These are phyloP conservation scores for Abscondita cerata DNA, from an alignment of 2,888 invertebrate genomes.

Conservation along the genomic window DNA sequence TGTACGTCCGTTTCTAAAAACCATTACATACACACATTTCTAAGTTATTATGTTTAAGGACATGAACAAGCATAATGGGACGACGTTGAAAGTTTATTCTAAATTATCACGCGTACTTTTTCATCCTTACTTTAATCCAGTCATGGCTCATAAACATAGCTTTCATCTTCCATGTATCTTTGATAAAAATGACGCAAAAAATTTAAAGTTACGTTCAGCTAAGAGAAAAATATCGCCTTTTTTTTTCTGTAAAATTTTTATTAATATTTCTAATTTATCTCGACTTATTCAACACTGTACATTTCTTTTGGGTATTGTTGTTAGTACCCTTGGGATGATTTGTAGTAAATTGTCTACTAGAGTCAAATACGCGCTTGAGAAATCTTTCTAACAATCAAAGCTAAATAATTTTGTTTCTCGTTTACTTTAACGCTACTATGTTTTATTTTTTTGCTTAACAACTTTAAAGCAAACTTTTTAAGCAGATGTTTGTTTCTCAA, in stretches of 20 bases:
- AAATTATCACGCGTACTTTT: conserved; percentile 28
- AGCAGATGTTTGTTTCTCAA: no score
- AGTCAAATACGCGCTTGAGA: no score
- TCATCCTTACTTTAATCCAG: conserved; percentile 33
- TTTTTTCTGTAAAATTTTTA: neutral
- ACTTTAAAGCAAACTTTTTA: no score
- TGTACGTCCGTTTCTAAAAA: conserved; percentile 10
- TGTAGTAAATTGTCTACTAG: neutral
- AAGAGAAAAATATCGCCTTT: neutral
- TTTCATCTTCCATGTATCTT: neutral
- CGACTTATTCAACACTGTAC: neutral
- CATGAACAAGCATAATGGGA: conserved; percentile 19
- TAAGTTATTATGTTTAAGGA: conserved; percentile 12
- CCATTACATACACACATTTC: conserved; percentile 11
- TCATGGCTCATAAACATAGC: conserved; percentile 30
- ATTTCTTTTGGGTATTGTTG: no score
- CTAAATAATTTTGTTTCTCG: no score
- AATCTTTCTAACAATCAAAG: no score
- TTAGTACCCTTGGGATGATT: neutral
- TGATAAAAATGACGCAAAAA: neutral
- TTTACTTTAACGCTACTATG: no score
- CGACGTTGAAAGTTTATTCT: conserved; percentile 13
- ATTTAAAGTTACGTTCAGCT: neutral
- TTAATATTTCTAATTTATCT: neutral
- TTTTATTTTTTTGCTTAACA: no score